These are phyloP conservation scores for Microchirus variegatus DNA, from an alignment of 2,797 vertebrate genomes.

Conservation along the genomic window DNA sequence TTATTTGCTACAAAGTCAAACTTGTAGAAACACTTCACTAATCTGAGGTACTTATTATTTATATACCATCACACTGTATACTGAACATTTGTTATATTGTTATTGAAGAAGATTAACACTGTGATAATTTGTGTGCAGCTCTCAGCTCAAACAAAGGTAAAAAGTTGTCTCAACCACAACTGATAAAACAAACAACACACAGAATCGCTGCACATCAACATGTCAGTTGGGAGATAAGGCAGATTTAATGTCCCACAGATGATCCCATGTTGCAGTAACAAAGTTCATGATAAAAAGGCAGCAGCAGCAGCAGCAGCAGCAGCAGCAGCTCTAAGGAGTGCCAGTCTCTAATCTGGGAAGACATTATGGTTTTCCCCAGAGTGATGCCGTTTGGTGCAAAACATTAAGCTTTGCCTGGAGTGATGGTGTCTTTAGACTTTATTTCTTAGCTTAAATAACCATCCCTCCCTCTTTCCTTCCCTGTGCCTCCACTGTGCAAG, in stretches of 20 bases:
- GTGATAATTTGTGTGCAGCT: background rate
- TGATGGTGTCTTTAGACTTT: slow-evolving; percentile 43
- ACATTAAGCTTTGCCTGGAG: slow-evolving; percentile 65
- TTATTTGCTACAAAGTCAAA: no score
- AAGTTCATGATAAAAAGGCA: slow-evolving; percentile 64
- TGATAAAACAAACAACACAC: slow-evolving; percentile 25
- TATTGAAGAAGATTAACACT: no score
- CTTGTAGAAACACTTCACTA: no score
- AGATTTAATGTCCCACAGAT: slow-evolving; percentile 64
- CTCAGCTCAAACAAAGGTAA: background rate
- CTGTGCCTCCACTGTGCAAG: slow-evolving; percentile 33
- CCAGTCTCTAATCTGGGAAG: slow-evolving; percentile 68
- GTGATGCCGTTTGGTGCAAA: slow-evolving; percentile 55
- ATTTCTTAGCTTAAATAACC: slow-evolving; percentile 32
- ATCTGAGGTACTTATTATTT: no score
- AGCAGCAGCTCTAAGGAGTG: slow-evolving; percentile 57
- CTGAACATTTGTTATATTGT: no score
- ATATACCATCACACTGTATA: no score
- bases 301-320: no score
- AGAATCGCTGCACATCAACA: slow-evolving; percentile 46
- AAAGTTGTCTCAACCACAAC: slow-evolving; percentile 5
- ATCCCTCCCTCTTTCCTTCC: slow-evolving; percentile 9
- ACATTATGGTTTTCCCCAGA: slow-evolving; percentile 61
- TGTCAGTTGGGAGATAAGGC: slow-evolving; percentile 57
- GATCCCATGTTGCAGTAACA: slow-evolving; percentile 66